Base-by-base conservation (phyloP, 2,113 vertebrate species). In the Crypturellus undulatus region DNA sequence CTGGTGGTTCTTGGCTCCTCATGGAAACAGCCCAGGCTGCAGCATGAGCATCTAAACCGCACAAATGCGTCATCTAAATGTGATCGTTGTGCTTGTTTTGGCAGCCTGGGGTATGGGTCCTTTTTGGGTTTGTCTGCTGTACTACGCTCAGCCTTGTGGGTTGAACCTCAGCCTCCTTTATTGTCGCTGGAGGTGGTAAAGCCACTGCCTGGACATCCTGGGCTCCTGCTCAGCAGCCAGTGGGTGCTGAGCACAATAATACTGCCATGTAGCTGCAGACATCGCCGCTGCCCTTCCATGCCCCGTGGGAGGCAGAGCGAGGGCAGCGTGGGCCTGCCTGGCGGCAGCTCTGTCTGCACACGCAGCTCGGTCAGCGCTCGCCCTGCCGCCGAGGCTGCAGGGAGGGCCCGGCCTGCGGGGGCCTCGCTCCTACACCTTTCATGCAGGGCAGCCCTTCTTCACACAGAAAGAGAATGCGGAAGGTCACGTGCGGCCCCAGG, bases 21-120 rank as follows among this genome's bases (percentile, higher is more conserved):
- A 40, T 6, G 43, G 71, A 70, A 51, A 1, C 3, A 59, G 54
- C 36, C 20, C 0, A 2, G 34, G 43, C 11, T 79, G 78, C 25
- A 16, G 40, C 2, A 5, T 20, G 47, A 34, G 26, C n/a, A 43
- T 36, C 36, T 75, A 26, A 70, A 42, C 34, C 20, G 24, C 0
- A 1, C 2, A 2, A 38, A 38, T 38, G 38, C 38, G 38, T 38
- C 9, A 9, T 38, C 38, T 38, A 38, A 38, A 38, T 38, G 38
- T 40, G 30, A 26, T 71, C 12, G 6, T 0, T 3, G 34, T 32
- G 47, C 24, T 69, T 1, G 0, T 52, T 67, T 82, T 71, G 34
- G 20, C 58, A 60, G 64, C 45, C 78, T 38, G 62, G 2, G 9
- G 49, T 36, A 15, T 28, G n/a, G 49, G 52, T 25, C 79, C 42